A percentile compares a stretch with the other conserved stretches of the same genome.
Conservation (phyloP, 2,888 invertebrate genomes). For the Drosophila sordidula region DNA sequence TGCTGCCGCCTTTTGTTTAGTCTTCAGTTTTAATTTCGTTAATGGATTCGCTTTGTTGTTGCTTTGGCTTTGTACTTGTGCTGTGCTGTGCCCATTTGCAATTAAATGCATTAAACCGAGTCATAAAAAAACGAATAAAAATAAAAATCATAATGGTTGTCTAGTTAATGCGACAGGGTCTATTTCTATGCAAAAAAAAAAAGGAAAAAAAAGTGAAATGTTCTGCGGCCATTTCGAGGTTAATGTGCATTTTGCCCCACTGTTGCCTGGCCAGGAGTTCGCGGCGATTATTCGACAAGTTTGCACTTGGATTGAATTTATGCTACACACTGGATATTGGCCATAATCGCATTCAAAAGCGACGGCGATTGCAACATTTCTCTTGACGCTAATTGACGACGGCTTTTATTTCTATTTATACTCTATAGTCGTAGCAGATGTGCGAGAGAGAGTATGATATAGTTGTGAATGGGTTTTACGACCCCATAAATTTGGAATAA, state of each 20-base stretch:
- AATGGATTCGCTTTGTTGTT: constrained; percentile 54
- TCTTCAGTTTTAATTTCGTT: constrained; percentile 69
- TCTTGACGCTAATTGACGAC: constrained; percentile 63
- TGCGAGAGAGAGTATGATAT: background rate
- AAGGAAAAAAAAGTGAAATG: constrained; percentile 32
- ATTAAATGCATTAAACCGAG: constrained; percentile 69
- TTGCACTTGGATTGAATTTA: constrained; percentile 43
- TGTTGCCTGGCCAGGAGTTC: constrained; percentile 2
- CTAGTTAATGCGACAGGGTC: constrained; percentile 25
- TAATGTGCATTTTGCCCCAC: constrained; percentile 56
- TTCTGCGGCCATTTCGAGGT: constrained; percentile 52
- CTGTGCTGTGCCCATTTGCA: constrained; percentile 39
- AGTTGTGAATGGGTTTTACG: no score
- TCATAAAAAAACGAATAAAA: constrained; percentile 59
- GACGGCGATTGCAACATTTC: constrained; percentile 51
- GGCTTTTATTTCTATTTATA: constrained; percentile 24
- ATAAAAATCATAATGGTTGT: constrained; percentile 52
- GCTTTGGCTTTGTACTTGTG: constrained; percentile 4
- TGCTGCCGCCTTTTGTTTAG: constrained; percentile 27
- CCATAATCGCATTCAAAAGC: constrained; percentile 9
- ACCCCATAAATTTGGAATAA: background rate
- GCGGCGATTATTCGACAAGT: constrained; percentile 20
- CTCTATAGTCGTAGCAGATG: constrained; percentile 32
- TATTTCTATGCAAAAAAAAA: constrained; percentile 27
- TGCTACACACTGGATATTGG: constrained; percentile 3